A percentile compares a stretch with the other conserved stretches of the same genome.
Conservation (phyloP, 2,113 vertebrate genomes). For the Xenopus tropicalis region DNA sequence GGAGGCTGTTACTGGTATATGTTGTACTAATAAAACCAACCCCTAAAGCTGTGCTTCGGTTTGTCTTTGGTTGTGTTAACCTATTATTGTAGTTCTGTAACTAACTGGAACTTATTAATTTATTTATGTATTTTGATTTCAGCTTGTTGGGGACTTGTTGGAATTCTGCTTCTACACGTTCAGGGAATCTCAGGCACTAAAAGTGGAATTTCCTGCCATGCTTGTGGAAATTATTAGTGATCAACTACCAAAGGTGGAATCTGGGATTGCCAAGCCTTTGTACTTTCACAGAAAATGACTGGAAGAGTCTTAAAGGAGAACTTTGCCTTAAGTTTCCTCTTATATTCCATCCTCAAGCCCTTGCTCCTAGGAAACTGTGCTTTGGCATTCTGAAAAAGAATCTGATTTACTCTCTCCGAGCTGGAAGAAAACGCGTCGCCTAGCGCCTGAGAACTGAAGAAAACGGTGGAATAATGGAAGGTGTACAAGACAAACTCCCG, state of each 20-base stretch:
- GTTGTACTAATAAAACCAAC: too few species aligned
- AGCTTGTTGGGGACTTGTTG: conserved; percentile 92
- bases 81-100: too few species aligned
- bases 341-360: conserved; percentile 65
- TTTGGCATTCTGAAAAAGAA: conserved; percentile 59
- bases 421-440: conserved; percentile 46
- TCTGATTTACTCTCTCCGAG: conserved; percentile 52
- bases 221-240: conserved; percentile 99
- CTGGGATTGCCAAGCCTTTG: conserved; percentile 92
- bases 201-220: conserved; percentile 98
- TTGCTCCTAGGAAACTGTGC: conserved; percentile 65
- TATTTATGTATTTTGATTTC: conserved; percentile 56
- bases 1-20: too few species aligned
- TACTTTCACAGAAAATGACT: conserved; percentile 98
- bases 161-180: conserved; percentile 99
- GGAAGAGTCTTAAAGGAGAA: conserved; percentile 63
- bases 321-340: conserved; percentile 80
- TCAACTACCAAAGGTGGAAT: conserved; percentile 99
- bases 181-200: conserved; percentile 96
- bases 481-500: conserved; percentile 62
- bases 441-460: conserved; percentile 61
- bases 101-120: too few species aligned
- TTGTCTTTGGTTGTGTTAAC: too few species aligned
- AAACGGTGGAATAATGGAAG: conserved; percentile 28
- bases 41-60: too few species aligned